These are phyloP conservation scores for Notechis scutatus DNA, from an alignment of 2,113 vertebrate genomes.

Conservation along the genomic window DNA sequence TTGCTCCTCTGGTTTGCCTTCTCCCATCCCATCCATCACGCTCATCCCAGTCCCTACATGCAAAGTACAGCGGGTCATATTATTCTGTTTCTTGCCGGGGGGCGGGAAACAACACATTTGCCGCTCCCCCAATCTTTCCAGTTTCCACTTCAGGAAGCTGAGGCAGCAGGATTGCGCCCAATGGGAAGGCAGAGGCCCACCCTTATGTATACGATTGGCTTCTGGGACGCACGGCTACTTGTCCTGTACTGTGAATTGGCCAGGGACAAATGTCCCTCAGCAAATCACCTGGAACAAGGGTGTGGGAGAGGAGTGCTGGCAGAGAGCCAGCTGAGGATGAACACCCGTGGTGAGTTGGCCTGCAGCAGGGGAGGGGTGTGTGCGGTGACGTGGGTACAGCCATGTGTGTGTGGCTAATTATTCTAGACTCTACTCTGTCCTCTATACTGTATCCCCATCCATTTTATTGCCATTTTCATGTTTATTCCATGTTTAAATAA, in stretches of 20 bases:
- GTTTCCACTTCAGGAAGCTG: neutral
- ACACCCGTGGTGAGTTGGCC: neutral
- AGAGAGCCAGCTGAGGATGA: neutral
- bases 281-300: neutral
- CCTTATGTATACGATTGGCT: neutral
- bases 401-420: neutral
- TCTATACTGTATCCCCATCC: neutral
- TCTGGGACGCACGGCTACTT: neutral
- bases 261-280: neutral
- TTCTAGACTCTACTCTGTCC: neutral
- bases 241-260: neutral
- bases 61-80: neutral
- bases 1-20: neutral
- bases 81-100: neutral
- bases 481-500: neutral
- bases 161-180: neutral
- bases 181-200: neutral
- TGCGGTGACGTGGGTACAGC: neutral
- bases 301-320: neutral
- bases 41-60: neutral
- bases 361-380: no score
- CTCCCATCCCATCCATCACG: neutral
- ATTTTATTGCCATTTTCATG: neutral
- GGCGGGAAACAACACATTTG: neutral
- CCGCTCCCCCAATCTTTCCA: neutral